phyloP scores from a whole-genome alignment of 2,113 vertebrate species.

The Limanda limanda region DNA sequence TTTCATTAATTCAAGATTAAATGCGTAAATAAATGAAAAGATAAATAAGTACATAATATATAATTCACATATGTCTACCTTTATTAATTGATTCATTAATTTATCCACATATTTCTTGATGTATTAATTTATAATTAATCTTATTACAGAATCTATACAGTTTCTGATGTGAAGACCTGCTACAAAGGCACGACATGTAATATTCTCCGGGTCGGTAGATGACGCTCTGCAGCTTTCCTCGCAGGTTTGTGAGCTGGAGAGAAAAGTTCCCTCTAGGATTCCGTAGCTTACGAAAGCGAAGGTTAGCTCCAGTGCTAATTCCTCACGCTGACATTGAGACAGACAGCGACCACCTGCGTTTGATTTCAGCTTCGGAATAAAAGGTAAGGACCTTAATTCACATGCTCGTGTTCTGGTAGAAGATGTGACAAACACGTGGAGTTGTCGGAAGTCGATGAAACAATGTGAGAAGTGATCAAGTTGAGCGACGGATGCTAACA shows the following conservation, averaged over 20 bases:
- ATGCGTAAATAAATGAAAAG: no score
- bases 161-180: not conserved
- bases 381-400: slow-evolving; percentile 46
- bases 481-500: not conserved
- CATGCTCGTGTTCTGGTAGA: fast-evolving
- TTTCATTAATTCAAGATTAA: no score
- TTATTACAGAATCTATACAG: no score
- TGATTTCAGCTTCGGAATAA: not conserved
- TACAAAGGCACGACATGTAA: not conserved
- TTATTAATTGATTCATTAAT: no score
- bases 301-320: slow-evolving; percentile 14
- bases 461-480: not conserved
- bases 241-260: not conserved
- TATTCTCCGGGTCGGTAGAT: slow-evolving; percentile 14
- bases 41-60: no score
- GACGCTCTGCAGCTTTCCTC: not conserved
- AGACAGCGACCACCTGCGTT: not conserved
- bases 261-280: not conserved
- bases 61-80: no score
- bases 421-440: not conserved
- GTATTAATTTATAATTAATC: no score
- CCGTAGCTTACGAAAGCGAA: slow-evolving; percentile 57
- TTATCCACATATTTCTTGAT: no score
- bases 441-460: fast-evolving
- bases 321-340: slow-evolving; percentile 58